Conservation (phyloP, 2,888 invertebrate species). For the Sphinx pinastri region DNA sequence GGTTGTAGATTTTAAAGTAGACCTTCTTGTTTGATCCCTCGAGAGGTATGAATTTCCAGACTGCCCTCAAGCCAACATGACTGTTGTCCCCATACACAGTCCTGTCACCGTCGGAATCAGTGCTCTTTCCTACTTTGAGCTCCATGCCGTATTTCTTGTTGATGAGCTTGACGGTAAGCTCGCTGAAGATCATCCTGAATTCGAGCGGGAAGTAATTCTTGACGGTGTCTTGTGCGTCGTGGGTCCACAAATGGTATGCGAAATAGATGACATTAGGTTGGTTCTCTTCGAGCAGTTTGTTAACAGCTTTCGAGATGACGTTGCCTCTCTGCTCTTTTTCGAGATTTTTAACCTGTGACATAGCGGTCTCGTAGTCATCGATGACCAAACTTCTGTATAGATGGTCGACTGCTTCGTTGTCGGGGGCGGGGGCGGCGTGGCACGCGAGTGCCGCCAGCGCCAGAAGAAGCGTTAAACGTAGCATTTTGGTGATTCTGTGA, state of each 20-base stretch:
- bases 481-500: neutral
- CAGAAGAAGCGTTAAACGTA: slow-evolving; percentile 1
- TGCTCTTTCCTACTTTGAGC: slow-evolving; percentile 6
- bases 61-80: neutral
- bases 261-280: slow-evolving; percentile 8
- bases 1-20: slow-evolving; percentile 23
- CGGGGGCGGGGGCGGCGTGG: neutral
- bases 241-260: slow-evolving; percentile 16
- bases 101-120: slow-evolving; percentile 1
- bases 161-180: neutral
- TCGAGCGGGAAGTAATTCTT: slow-evolving; percentile 25
- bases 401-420: neutral
- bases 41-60: slow-evolving; percentile 10
- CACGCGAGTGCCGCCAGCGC: neutral
- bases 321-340: neutral
- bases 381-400: slow-evolving; percentile 19
- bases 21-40: neutral
- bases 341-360: neutral
- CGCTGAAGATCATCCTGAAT: slow-evolving; percentile 20
- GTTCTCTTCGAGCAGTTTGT: slow-evolving; percentile 3
- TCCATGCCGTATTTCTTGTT: slow-evolving; percentile 11
- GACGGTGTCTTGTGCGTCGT: slow-evolving; percentile 12
- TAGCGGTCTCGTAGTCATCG: slow-evolving; percentile 18
- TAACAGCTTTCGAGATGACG: neutral
- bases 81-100: slow-evolving; percentile 17